Evolutionary conservation across 2,797 vertebrate genomes (phyloP).

Genomic region (Choloepus didactylus): DNA sequence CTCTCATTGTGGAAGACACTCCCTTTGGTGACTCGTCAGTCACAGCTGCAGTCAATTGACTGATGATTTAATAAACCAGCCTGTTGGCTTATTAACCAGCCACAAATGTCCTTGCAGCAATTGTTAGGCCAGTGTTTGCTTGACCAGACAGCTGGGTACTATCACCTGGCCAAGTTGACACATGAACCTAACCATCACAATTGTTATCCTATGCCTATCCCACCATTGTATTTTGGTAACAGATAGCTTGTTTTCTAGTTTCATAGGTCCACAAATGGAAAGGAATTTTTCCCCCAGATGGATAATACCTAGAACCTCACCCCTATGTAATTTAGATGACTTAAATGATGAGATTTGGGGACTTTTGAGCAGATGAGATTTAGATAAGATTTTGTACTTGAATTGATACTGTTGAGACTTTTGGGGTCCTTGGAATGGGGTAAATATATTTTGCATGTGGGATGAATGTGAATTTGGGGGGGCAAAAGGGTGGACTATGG

Average conservation of each 20-base stretch:
- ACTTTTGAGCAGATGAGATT: background rate
- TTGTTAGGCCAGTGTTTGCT: no score
- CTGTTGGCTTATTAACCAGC: no score
- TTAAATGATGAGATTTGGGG: background rate
- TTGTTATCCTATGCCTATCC: background rate
- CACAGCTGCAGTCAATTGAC: no score
- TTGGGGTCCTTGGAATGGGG: background rate
- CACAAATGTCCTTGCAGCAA: no score
- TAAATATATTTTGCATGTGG: background rate
- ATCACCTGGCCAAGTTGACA: no score
- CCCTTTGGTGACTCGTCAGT: no score
- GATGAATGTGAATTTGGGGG: background rate
- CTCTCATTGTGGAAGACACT: no score
- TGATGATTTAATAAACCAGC: no score
- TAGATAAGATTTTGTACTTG: background rate
- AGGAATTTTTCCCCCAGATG: background rate
- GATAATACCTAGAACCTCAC: background rate
- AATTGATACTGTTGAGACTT: background rate
- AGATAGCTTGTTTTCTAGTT: background rate
- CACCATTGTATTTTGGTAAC: background rate
- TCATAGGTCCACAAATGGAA: background rate
- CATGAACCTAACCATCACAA: no score
- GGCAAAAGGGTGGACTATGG: background rate
- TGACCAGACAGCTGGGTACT: no score
- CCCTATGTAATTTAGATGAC: background rate